Percentiles rank a stretch among this genome's conserved stretches.
phyloP scores from a whole-genome alignment of 53 echinoderm and acorn worm genomes.

The Actinopyga echinites region DNA sequence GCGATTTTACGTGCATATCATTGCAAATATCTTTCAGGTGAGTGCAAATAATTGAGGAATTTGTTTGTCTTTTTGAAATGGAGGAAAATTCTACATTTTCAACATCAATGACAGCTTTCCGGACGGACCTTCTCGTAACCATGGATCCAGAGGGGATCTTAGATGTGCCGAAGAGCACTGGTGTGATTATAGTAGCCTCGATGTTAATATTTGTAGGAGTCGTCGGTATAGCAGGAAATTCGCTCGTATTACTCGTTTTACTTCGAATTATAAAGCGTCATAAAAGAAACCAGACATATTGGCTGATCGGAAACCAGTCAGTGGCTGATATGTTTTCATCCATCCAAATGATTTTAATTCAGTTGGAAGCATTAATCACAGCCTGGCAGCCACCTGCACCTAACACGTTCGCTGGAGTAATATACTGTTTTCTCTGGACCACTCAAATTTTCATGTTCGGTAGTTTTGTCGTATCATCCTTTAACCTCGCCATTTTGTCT shows the following conservation, averaged over 20 bases:
- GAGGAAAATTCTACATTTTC: no score
- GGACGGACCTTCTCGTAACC: no score
- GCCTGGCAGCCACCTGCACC: conserved; percentile 43
- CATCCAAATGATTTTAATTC: conserved; percentile 51
- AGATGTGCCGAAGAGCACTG: background rate
- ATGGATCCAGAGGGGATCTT: no score
- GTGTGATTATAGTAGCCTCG: background rate
- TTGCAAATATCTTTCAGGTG: no score
- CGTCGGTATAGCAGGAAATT: conserved; percentile 69
- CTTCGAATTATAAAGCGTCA: conserved; percentile 44
- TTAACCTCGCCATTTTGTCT: conserved; percentile 74
- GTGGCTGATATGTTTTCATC: conserved; percentile 72
- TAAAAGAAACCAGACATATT: conserved; percentile 64
- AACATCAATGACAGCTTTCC: no score
- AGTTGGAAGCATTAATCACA: conserved; percentile 40
- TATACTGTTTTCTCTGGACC: conserved; percentile 82
- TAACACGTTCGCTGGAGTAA: conserved; percentile 39
- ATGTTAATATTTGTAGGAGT: conserved; percentile 38
- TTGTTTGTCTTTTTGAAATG: no score
- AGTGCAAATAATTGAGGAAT: no score
- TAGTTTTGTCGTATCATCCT: conserved; percentile 81
- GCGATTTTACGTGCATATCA: no score
- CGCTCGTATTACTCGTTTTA: conserved; percentile 61
- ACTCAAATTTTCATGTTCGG: conserved; percentile 71
- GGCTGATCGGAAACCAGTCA: conserved; percentile 80